These are phyloP conservation scores for Acanthaster planci DNA, from an alignment of 35 echinoderm and acorn worm species.

Conservation along the genomic window DNA sequence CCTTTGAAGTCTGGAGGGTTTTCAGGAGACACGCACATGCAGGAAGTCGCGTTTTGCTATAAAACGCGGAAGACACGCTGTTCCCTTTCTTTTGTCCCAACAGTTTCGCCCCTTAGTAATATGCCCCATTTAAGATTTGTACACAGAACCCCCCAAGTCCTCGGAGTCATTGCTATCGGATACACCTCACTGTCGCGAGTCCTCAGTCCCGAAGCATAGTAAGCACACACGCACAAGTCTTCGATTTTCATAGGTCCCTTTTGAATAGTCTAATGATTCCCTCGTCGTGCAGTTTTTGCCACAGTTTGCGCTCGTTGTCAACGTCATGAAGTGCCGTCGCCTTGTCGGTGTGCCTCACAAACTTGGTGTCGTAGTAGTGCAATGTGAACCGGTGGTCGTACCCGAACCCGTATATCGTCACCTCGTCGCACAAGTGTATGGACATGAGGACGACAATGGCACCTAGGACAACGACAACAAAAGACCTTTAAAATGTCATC, in stretches of 20 bases:
- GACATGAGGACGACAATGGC: constrained; percentile 82
- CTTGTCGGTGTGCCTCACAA: constrained; percentile 76
- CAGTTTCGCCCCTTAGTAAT: no score
- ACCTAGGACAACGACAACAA: constrained; percentile 46
- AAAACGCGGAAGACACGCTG: no score
- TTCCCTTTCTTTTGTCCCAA: no score
- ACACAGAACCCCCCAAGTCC: no score
- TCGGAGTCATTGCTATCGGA: no score
- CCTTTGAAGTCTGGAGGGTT: no score
- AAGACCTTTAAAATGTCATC: neutral
- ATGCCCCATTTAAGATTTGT: no score
- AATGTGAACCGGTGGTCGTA: constrained; percentile 89
- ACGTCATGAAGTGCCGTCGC: constrained; percentile 83
- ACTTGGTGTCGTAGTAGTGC: constrained; percentile 93
- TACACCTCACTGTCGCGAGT: no score
- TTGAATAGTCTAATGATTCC: constrained; percentile 88
- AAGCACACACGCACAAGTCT: no score
- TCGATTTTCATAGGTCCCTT: constrained; percentile 71
- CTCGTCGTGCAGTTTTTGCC: constrained; percentile 88
- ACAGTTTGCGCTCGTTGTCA: constrained; percentile 87
- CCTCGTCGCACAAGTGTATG: constrained; percentile 92
- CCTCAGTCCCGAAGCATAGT: no score
- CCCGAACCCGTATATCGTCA: constrained; percentile 94
- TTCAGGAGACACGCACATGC: no score
- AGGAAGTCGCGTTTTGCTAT: no score